Evolutionary conservation across 1,140 invertebrate species (phyloP).

Genomic region (Cotesia vestalis): DNA sequence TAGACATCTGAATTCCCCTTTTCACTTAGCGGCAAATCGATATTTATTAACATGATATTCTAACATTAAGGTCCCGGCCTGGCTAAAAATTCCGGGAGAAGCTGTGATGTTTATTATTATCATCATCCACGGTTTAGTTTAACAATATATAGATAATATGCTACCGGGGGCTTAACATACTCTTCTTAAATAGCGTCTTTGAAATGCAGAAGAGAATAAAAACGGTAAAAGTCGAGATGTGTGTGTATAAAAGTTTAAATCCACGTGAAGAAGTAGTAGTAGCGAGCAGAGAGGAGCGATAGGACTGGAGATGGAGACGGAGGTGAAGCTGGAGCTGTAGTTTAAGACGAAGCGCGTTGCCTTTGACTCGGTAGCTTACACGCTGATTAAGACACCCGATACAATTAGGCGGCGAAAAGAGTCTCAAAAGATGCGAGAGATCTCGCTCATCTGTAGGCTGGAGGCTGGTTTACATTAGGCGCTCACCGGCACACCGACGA

Average conservation of each 20-base stretch:
- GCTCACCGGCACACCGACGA: too few species aligned
- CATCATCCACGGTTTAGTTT: conserved; percentile 34
- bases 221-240: conserved; percentile 18
- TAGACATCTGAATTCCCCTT: conserved; percentile 1
- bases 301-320: not conserved
- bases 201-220: conserved; percentile 57
- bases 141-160: conserved; percentile 44
- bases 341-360: conserved; percentile 36
- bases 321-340: conserved; percentile 31
- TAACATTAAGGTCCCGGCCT: not conserved
- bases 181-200: conserved; percentile 63
- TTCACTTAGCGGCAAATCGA: conserved; percentile 1
- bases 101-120: conserved; percentile 37
- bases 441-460: not conserved
- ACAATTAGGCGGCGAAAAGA: conserved; percentile 62
- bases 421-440: conserved; percentile 57
- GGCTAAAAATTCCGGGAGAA: not conserved
- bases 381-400: conserved; percentile 65
- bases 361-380: conserved; percentile 62
- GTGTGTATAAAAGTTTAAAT: conserved; percentile 2
- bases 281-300: not conserved
- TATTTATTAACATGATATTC: conserved; percentile 23
- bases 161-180: conserved; percentile 57
- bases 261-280: too few species aligned
- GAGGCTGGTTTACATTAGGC: too few species aligned